A percentile compares a stretch with the other conserved stretches of the same genome.
Evolutionary conservation across 2,888 invertebrate genomes (phyloP).

Genomic region (Petrophora chlorosata): DNA sequence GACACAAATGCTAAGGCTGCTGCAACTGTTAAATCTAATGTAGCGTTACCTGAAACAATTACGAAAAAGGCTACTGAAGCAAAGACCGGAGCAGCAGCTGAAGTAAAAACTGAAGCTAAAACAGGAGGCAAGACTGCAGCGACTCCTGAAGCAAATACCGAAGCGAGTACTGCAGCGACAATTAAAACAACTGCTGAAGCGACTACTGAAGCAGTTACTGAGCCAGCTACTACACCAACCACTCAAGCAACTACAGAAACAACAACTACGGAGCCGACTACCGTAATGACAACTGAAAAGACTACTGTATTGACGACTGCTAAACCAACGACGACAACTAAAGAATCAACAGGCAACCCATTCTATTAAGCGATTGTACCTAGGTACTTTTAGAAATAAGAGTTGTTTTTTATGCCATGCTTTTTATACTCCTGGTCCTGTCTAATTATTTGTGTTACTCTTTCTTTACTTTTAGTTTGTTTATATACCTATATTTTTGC

Average conservation of each 20-base stretch:
- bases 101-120: too few species aligned
- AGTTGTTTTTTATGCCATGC: too few species aligned
- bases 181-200: background rate
- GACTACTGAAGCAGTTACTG: background rate
- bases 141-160: background rate
- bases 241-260: constrained; percentile 4
- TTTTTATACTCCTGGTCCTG: too few species aligned
- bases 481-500: too few species aligned
- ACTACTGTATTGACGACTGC: background rate
- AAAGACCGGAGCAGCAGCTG: background rate
- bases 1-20: too few species aligned
- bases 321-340: background rate
- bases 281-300: background rate
- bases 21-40: too few species aligned
- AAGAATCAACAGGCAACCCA: constrained; percentile 7
- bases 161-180: background rate
- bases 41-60: too few species aligned
- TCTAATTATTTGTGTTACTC: too few species aligned
- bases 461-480: too few species aligned
- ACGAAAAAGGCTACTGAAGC: background rate
- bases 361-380: constrained; percentile 10
- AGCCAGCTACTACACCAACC: background rate
- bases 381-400: too few species aligned
- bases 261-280: background rate
- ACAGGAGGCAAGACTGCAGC: too few species aligned